Conservation (phyloP, 1,140 invertebrate species). For the Nephotettix cincticeps region DNA sequence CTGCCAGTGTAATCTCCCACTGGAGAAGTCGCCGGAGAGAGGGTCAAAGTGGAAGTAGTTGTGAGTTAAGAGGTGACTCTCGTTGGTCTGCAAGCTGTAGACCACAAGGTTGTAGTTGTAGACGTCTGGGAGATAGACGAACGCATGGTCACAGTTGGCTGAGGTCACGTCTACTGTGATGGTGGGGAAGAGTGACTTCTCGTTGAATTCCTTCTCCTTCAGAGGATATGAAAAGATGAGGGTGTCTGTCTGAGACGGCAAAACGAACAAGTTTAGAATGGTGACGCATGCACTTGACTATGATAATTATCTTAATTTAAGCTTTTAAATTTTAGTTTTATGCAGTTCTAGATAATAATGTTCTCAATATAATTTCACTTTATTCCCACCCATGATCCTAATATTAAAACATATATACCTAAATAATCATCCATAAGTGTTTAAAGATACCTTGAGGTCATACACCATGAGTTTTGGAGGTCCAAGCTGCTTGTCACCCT, state of each 20-base stretch:
- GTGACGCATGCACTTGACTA: too few relatives aligned
- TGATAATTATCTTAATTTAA: too few relatives aligned
- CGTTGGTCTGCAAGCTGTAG: constrained; percentile 67
- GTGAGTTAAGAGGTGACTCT: constrained; percentile 71
- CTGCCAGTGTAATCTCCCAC: constrained; percentile 64
- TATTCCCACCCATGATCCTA: too few relatives aligned
- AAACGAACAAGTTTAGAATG: too few relatives aligned
- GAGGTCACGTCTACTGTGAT: constrained; percentile 68
- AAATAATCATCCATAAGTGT: background rate
- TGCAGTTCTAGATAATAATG: background rate
- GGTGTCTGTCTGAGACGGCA: constrained; percentile 60
- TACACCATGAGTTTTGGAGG: constrained; percentile 66
- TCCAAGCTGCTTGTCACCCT: constrained; percentile 55
- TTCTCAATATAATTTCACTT: too few relatives aligned
- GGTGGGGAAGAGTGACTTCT: constrained; percentile 69
- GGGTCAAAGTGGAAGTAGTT: constrained; percentile 82
- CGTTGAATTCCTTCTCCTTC: constrained; percentile 60
- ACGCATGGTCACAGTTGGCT: constrained; percentile 66
- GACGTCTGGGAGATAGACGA: constrained; percentile 71
- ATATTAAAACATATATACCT: background rate
- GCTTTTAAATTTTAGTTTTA: background rate
- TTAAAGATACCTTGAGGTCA: constrained; percentile 54
- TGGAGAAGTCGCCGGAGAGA: constrained; percentile 63
- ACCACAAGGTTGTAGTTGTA: constrained; percentile 70
- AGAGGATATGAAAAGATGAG: constrained; percentile 61